Conservation (phyloP, 2,888 invertebrate species). For the Dorcus parallelipipedus region DNA sequence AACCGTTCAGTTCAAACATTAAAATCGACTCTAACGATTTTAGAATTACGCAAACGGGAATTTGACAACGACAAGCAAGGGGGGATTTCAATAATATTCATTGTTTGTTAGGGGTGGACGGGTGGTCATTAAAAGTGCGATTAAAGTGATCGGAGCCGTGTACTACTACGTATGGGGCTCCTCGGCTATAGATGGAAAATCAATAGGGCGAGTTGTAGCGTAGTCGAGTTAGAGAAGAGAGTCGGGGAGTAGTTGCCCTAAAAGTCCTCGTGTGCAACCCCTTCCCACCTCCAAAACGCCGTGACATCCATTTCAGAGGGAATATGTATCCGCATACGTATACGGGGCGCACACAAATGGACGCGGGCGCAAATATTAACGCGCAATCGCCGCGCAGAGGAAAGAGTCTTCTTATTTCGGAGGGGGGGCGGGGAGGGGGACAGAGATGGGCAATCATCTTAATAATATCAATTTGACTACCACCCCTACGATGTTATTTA, state of each 20-base stretch:
- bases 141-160: slow-evolving; percentile 26
- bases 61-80: neutral
- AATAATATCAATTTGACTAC: too few species aligned
- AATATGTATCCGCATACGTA: slow-evolving; percentile 23
- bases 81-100: neutral
- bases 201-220: slow-evolving; percentile 32
- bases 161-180: neutral
- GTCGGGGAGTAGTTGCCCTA: neutral
- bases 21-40: too few species aligned
- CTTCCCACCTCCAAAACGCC: slow-evolving; percentile 12
- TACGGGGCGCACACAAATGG: slow-evolving; percentile 13
- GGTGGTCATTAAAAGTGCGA: slow-evolving; percentile 23
- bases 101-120: neutral
- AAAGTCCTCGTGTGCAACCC: neutral
- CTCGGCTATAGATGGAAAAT: slow-evolving; percentile 35
- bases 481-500: too few species aligned
- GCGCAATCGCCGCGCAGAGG: neutral
- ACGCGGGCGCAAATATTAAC: slow-evolving; percentile 10
- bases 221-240: slow-evolving; percentile 1
- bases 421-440: neutral
- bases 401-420: neutral
- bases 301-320: slow-evolving; percentile 24
- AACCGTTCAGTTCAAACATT: too few species aligned
- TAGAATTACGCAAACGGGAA: neutral
- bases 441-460: too few species aligned